Evolutionary conservation across 2,797 vertebrate species (phyloP), one percentile per base, ranked within the genome.

Genomic region (Austrolebias charrua): DNA sequence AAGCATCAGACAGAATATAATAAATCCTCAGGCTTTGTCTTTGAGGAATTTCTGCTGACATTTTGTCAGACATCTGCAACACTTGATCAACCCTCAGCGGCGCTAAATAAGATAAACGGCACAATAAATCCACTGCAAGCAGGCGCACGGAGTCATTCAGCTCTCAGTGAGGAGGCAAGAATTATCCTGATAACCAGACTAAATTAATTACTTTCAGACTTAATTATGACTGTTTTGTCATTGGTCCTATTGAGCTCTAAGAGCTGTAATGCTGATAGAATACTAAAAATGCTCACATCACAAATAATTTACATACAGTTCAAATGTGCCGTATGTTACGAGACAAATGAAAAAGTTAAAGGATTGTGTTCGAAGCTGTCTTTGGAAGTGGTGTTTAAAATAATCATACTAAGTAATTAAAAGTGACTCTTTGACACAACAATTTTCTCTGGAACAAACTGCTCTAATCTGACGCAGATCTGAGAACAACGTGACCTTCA

Each of bases 201-300:
- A 43, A 74, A 73, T 67, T 13, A 72, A 73, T 83, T 53, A 60
- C 19, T 5, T 38, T 60, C 2, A 35, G 29, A 65, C 43, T 42
- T 5, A 74, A 18, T 65, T 67, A 67, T 40, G 48, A 15, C 46
- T 42, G 44, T 57, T 42, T 20, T 20, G 31, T 16, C 20, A 40
- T 4, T 0, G 14, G 49, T 54, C 19, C 5, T 24, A 20, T 4
- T 48, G 11, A 60, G n/a, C 24, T 62, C 18, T 44, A 44, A 7
- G 31, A 47, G 10, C 46, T 4, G 11, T 20, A 11, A 20, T 12
- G 1, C 33, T n/a, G 16, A 19, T 18, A 44, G 59, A 52, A 52
- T 44, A 44, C 28, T 52, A 62, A 62, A 31, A n/a, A 47, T 29
- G 10, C 4, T 40, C 6, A 19, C 42, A 48, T 28, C 24, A 12